These are phyloP conservation scores for Ptilonorhynchus violaceus DNA, from an alignment of 2,113 vertebrate genomes.

Conservation along the genomic window DNA sequence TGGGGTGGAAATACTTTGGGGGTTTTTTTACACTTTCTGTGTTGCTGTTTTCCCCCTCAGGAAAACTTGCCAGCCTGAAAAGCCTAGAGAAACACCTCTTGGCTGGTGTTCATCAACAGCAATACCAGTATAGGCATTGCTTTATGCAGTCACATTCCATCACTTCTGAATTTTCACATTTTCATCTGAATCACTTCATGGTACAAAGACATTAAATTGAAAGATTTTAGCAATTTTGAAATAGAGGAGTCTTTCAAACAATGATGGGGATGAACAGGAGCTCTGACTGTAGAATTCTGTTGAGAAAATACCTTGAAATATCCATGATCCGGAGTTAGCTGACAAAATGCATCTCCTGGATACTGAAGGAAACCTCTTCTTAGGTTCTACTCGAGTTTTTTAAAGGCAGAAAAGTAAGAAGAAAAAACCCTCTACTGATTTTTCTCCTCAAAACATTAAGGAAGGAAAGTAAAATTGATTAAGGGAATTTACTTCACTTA, in stretches of 20 bases:
- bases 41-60: rapidly evolving
- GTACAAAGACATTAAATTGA: not conserved
- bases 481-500: not conserved
- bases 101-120: not conserved
- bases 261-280: not conserved
- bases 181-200: not conserved
- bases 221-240: not conserved
- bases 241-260: not conserved
- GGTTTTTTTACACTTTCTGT: not conserved
- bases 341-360: not conserved
- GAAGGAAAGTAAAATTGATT: not conserved
- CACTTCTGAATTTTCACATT: not conserved
- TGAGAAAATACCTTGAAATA: not conserved
- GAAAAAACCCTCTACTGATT: not conserved
- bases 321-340: not conserved
- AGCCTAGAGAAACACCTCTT: not conserved
- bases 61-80: not conserved
- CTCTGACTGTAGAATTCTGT: not conserved
- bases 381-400: not conserved
- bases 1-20: not conserved
- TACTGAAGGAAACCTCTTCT: not conserved
- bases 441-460: not conserved
- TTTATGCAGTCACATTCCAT: not conserved
- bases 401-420: not conserved
- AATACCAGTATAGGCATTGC: not conserved